These are phyloP conservation scores for Diachrysia chrysitis DNA, from an alignment of 2,888 invertebrate species.

Conservation along the genomic window DNA sequence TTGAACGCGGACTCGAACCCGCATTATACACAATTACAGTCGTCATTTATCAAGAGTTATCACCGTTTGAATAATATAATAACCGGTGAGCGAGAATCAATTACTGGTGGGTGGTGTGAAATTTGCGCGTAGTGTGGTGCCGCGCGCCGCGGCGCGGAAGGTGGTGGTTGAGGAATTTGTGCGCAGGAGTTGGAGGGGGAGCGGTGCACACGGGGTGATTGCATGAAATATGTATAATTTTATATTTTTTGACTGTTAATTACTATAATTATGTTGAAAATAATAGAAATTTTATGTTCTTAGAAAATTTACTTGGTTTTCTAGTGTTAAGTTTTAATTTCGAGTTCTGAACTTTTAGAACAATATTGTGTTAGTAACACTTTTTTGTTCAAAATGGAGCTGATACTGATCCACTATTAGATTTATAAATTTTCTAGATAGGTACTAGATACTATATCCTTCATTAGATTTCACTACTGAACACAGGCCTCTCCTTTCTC, in stretches of 20 bases:
- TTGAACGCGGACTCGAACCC: constrained; percentile 49
- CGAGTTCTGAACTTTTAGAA: too few relatives aligned
- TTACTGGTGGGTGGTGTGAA: constrained; percentile 56
- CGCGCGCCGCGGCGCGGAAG: constrained; percentile 32
- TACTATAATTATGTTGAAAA: background rate
- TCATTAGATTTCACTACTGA: too few relatives aligned
- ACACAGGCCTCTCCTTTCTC: too few relatives aligned
- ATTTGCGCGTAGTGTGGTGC: constrained; percentile 60
- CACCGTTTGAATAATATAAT: constrained; percentile 70
- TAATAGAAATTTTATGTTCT: too few relatives aligned
- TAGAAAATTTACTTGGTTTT: too few relatives aligned
- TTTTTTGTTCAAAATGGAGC: too few relatives aligned
- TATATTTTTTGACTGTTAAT: background rate
- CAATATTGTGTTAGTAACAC: too few relatives aligned
- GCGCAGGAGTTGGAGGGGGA: constrained; percentile 31
- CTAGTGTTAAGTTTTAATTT: too few relatives aligned
- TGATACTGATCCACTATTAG: too few relatives aligned
- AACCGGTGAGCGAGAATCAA: constrained; percentile 62
- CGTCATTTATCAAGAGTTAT: constrained; percentile 74
- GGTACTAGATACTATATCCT: too few relatives aligned
- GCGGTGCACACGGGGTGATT: constrained; percentile 46
- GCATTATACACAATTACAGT: constrained; percentile 73
- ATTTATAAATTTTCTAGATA: too few relatives aligned
- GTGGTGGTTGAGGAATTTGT: constrained; percentile 37
- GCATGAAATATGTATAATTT: background rate